Base-by-base conservation (phyloP, 2,888 invertebrate species). In the Acrocyrtus sp. region DNA sequence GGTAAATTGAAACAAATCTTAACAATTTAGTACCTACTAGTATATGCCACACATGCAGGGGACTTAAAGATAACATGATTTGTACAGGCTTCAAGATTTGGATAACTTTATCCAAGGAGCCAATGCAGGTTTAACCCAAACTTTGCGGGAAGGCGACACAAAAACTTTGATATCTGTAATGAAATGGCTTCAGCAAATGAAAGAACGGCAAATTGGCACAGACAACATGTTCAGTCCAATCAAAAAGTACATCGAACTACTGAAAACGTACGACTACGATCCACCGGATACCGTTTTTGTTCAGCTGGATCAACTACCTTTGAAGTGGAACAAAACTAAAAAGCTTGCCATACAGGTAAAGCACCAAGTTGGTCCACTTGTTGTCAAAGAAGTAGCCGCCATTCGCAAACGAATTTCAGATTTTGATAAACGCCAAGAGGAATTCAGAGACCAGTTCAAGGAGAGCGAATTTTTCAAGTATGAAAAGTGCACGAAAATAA, bases 201-300 rank as follows among this genome's bases (percentile, higher is more conserved):
- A 96, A 85, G 97, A 97, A 82, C 88, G 96, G 43, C 91, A 94
- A 78, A 86, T 88, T 1, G 90, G 89, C 12, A 96, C 96, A 0
- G 97, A 98, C 83, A 94, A 94, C 81, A 96, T 98, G 95, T 98
- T 98, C 84, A 93, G 92, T 74, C 97, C 97, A 0, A 87, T 98
- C 65, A 92, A 94, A 80, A 94, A 96, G 84, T 96, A 95, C 6
- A 95, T 97, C 80, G 94, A 96, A 82, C 86, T 98, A 5, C 86
- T 98, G 1, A 95, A 95, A 84, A 94, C 92, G 82, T 98, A 96
- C 83, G 96, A 96, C 82, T 95, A 96, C 88, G 97, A 98, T 84
- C 93, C 98, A 83, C 95, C 97, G 0, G 97, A 98, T 85, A 95
- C 96, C 86, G 95, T 97, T 0, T 96, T 96, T 83, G 92, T 94